Evolutionary conservation across 2,888 invertebrate genomes (phyloP), one percentile per base, ranked within the genome.

Genomic region (Drosophila gaucha): DNA sequence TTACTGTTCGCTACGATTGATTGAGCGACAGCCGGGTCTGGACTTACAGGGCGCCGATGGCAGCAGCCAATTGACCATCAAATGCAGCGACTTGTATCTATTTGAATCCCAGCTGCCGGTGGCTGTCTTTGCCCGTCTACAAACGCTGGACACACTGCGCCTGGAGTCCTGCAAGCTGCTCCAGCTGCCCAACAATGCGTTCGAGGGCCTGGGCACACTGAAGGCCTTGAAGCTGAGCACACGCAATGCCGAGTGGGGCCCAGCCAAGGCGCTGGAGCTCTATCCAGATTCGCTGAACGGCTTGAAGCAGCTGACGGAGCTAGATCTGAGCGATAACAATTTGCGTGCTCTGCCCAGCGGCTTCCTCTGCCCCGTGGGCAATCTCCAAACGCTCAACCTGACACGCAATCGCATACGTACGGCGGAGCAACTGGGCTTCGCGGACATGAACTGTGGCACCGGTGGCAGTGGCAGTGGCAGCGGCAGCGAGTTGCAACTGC

Each of bases 311-410:
- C 93, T 97, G 46, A 96, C 96, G 89, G 94, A 94, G 69, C 93
- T 97, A 86, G 96, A 97, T 92, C 93, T 97, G 90, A 94, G 95
- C 86, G 95, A 96, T 91, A 97, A 96, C 93, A 97, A 97, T 92
- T 94, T 97, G 79, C 94, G 96, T 83, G 94, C 94, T 51, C 91
- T 97, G 89, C 97, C 97, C 38, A 94, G 95, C 66, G 95, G 95
- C 73, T 94, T 94, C 80, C 95, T 97, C 77, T 97, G 97, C 91
- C 94, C 95, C 22, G 92, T 97, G 86, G 94, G 95, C 79, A 96
- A 96, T 92, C 93, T 97, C 58, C 96, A 96, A 91, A 94, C 95
- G 55, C 92, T 98, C 59, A 97, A 98, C 93, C 93, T 97, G 88
- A 97, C 97, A 36, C 93, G 95, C 68, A 98, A 98, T 92, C 95